Conservation (phyloP, 2,113 vertebrate species). For the Lichenostomus cassidix region DNA sequence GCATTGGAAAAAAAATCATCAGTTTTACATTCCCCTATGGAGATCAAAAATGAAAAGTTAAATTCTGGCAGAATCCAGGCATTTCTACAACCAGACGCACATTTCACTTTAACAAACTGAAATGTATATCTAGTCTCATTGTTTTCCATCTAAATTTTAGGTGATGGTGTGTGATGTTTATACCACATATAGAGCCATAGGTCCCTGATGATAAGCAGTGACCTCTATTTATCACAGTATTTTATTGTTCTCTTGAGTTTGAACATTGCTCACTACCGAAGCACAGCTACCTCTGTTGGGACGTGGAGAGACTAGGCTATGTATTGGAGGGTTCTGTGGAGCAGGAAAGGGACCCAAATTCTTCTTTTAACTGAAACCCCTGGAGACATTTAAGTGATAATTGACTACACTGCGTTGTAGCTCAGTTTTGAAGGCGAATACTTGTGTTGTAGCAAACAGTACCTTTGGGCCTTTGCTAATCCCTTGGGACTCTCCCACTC, state of each 20-base stretch:
- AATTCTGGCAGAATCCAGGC: not conserved
- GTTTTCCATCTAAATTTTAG: slow-evolving; percentile 25
- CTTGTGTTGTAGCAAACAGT: not conserved
- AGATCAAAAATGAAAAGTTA: slow-evolving; percentile 39
- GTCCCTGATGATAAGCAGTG: not conserved
- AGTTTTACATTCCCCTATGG: slow-evolving; percentile 24
- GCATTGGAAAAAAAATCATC: not conserved
- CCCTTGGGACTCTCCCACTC: not conserved
- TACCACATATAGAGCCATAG: not conserved
- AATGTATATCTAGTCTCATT: slow-evolving; percentile 36
- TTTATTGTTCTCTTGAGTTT: not conserved
- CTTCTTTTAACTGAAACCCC: not conserved
- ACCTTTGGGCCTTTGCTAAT: not conserved
- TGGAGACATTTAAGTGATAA: not conserved
- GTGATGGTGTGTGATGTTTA: not conserved
- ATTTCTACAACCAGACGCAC: slow-evolving; percentile 51
- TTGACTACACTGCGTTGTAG: not conserved
- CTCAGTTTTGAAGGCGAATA: not conserved
- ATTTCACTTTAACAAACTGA: slow-evolving; percentile 20
- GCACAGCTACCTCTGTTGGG: not conserved
- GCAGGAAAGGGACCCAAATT: not conserved
- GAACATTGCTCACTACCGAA: not conserved
- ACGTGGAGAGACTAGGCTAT: not conserved
- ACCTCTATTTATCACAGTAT: not conserved
- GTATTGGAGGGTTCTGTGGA: not conserved